Base-by-base conservation (phyloP, 2,797 vertebrate species). In the Apogon hyalosoma region DNA sequence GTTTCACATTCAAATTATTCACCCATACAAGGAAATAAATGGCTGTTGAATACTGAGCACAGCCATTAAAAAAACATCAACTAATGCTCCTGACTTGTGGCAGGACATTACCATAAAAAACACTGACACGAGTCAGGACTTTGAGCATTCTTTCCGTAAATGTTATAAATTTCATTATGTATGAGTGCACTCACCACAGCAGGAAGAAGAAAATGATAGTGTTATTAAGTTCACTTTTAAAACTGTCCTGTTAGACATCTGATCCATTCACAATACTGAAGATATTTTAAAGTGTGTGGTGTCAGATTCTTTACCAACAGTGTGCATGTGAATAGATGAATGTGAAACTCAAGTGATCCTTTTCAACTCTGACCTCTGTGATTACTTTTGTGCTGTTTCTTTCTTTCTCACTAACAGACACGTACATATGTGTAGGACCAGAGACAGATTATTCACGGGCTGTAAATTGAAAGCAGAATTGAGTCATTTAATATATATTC, bases 381-480 rank as follows among this genome's bases (percentile, higher is more conserved):
- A 59, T 61, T 36, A n/a, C 24, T 28, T 56, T 57, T 6, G 21
- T 54, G 24, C 49, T 73, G 11, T 63, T 66, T 76, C 36, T 18
- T 15, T 36, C 33, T 36, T 31, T 43, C 7, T 10, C 16, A 45
- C 12, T 9, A 18, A n/a, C 16, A 13, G 28, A 52, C 28, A 45
- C 49, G 54, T 11, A 55, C 47, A 64, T 43, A 66, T 21, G 75
- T 63, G 33, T 6, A 28, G 43, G 6, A 45, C 0, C 24, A 69
- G 42, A 55, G 58, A 60, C 51, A 33, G 13, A 66, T 62, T 77
- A 73, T 64, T 67, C 13, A 48, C 24, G 19, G n/a, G 68, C 46
- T 53, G 40, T 42, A 62, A 75, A 81, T 77, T 65, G 46, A 59
- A 80, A 84, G 38, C 71, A 66, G 63, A 70, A 55, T 65, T 50